These are phyloP conservation scores for Oceanodroma leucorhoa DNA, from an alignment of 2,797 vertebrate genomes.

Conservation along the genomic window DNA sequence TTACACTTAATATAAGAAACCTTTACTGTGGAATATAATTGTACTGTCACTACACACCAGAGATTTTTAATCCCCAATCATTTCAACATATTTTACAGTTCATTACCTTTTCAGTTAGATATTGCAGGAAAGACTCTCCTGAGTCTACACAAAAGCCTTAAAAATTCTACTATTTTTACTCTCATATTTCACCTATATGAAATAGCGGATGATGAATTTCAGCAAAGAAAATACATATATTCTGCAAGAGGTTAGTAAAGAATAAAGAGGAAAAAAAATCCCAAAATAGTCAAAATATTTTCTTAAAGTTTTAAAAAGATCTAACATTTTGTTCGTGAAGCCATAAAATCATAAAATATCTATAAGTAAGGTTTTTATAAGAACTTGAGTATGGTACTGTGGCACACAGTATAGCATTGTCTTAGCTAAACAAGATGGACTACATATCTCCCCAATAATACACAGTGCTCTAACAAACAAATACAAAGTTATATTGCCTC, in stretches of 20 bases:
- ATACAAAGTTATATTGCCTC: conserved; percentile 45
- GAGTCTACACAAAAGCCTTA: conserved; percentile 76
- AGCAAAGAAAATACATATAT: conserved; percentile 3
- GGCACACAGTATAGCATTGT: neutral
- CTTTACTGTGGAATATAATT: conserved; percentile 80
- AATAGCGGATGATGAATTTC: conserved; percentile 41
- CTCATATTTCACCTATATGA: conserved; percentile 55
- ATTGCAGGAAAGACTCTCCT: conserved; percentile 75
- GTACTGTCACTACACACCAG: conserved; percentile 82
- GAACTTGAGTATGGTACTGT: conserved; percentile 10
- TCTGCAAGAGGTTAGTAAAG: conserved; percentile 16
- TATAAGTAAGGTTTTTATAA: neutral
- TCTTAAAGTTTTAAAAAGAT: neutral
- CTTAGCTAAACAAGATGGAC: conserved; percentile 57
- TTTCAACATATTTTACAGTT: conserved; percentile 84
- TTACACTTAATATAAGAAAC: conserved; percentile 80
- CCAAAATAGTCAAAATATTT: neutral
- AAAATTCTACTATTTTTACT: conserved; percentile 73
- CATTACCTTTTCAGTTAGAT: conserved; percentile 83
- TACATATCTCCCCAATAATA: neutral
- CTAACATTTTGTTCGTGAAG: conserved; percentile 13
- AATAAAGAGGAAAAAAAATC: neutral
- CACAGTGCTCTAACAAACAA: conserved; percentile 18
- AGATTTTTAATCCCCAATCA: conserved; percentile 86
- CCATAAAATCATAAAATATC: neutral